Evolutionary conservation across 2,797 vertebrate species (phyloP), one percentile per base, ranked within the genome.

Genomic region (Masticophis lateralis): DNA sequence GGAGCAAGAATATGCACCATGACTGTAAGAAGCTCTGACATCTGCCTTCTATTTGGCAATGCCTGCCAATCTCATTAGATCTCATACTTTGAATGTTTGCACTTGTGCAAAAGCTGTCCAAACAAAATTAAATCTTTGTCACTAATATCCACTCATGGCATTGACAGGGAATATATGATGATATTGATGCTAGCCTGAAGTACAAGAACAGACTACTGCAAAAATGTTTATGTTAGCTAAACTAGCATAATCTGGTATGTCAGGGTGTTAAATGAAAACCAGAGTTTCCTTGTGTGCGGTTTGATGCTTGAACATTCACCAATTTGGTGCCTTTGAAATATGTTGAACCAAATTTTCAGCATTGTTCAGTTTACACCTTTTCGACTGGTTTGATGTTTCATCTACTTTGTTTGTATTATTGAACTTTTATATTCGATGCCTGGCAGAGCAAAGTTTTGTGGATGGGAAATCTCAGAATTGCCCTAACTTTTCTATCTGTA

Each of bases 91-190:
- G 91, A 95, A 92, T 96, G 97, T 97, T 97, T 96, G 97, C 96
- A 95, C 97, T 96, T 92, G 96, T 92, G 97, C 95, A 97, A 97
- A 98, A 97, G 96, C 96, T 97, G 97, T 98, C 97, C 93, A 97
- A 97, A 96, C 96, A 96, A 95, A 96, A 96, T 96, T 96, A 96
- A 96, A 97, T 94, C 93, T 94, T 97, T 97, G 96, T 95, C 96
- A 96, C 95, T 96, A 95, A 92, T 94, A 22, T 96, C 95, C 95
- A 96, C 96, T 95, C 93, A 94, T 96, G 97, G 96, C 94, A 96
- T 95, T 97, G 96, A 96, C 95, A 96, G 95, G 95, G 96, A 96
- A 96, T 90, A 93, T 96, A 97, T 97, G 97, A 97, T 97, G 97
- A 87, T 96, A 97, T 97, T 97, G 97, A 94, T 88, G 92, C 93